Evolutionary conservation across 2,888 invertebrate species (phyloP).

Genomic region (Drosophila maculinotata): DNA sequence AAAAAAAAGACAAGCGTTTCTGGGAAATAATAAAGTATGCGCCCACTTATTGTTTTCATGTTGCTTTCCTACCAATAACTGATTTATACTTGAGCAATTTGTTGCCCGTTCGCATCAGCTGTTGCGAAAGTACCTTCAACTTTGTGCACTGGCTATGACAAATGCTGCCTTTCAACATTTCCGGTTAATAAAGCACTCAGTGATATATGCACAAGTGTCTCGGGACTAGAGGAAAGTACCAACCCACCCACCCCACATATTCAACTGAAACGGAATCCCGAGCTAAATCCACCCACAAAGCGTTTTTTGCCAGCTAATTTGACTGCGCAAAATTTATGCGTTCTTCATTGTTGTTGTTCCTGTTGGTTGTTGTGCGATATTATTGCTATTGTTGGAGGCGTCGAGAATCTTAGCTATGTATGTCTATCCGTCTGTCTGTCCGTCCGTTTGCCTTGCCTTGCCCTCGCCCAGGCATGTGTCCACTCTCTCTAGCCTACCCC

Average conservation of each 20-base stretch:
- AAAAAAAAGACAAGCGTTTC: too few species aligned
- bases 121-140: slow-evolving; percentile 4
- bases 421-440: slow-evolving; percentile 14
- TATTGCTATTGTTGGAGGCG: slow-evolving; percentile 13
- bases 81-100: slow-evolving; percentile 2
- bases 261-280: slow-evolving; percentile 28
- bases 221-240: slow-evolving; percentile 1
- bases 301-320: slow-evolving; percentile 65
- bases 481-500: not conserved
- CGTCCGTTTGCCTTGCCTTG: slow-evolving; percentile 16
- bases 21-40: not conserved
- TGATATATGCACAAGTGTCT: slow-evolving; percentile 6
- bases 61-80: not conserved
- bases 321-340: slow-evolving; percentile 73
- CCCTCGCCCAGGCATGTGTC: slow-evolving; percentile 7
- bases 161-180: slow-evolving; percentile 29
- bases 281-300: slow-evolving; percentile 27
- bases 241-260: slow-evolving; percentile 1
- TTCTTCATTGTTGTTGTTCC: slow-evolving; percentile 33
- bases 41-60: not conserved
- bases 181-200: slow-evolving; percentile 33
- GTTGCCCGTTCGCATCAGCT: too few species aligned
- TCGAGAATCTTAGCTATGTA: slow-evolving; percentile 37
- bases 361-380: slow-evolving; percentile 13
- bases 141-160: slow-evolving; percentile 21